Conservation (phyloP, 2,888 invertebrate species). For the Stegophylla sp. region DNA sequence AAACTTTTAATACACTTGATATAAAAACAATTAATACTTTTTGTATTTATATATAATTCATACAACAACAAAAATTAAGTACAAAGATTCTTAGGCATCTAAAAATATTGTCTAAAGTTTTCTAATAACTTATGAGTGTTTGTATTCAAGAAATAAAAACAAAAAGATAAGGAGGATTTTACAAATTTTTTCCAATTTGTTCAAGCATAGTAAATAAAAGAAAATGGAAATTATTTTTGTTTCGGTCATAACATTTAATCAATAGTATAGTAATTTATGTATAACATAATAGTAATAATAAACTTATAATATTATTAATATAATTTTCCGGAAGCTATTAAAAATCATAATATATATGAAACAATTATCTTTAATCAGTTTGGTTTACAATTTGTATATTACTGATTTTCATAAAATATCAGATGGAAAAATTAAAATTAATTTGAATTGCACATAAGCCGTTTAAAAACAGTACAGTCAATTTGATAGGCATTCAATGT, state of each 20-base stretch:
- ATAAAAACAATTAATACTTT: slow-evolving; percentile 56
- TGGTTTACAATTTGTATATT: not conserved
- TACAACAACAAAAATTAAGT: slow-evolving; percentile 51
- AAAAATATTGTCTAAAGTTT: slow-evolving; percentile 54
- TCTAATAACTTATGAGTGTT: slow-evolving; percentile 31
- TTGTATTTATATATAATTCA: slow-evolving; percentile 54
- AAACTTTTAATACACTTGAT: slow-evolving; percentile 21
- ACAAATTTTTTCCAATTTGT: slow-evolving; percentile 20
- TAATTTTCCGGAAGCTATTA: slow-evolving; percentile 9
- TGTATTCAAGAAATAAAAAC: slow-evolving; percentile 13
- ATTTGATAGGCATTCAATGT: not conserved
- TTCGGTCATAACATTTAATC: not conserved
- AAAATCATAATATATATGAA: slow-evolving; percentile 35
- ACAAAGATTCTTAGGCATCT: slow-evolving; percentile 53
- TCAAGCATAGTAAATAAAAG: slow-evolving; percentile 14
- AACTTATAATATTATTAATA: slow-evolving; percentile 3
- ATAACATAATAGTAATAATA: slow-evolving; percentile 1
- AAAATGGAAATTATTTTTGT: slow-evolving; percentile 25
- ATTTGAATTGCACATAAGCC: slow-evolving; percentile 45
- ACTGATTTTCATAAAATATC: slow-evolving; percentile 8
- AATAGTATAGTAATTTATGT: slow-evolving; percentile 11
- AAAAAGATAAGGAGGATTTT: slow-evolving; percentile 28
- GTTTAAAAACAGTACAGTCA: slow-evolving; percentile 35
- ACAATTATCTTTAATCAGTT: not conserved
- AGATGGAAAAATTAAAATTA: slow-evolving; percentile 17